Conservation (phyloP, 1,140 invertebrate genomes). For the Anagrus nilaparvatae region DNA sequence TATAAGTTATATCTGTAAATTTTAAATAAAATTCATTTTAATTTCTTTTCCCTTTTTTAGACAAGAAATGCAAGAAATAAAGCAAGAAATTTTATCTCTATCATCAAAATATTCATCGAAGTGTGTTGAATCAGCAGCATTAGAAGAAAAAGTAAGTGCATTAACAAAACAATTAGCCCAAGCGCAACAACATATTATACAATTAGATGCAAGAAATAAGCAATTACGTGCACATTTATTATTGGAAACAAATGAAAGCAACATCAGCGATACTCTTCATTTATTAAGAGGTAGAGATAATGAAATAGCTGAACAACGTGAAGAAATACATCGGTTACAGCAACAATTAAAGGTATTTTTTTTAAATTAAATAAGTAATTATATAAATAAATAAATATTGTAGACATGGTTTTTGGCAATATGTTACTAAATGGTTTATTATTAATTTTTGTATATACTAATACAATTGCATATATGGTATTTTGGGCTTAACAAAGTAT, state of each 20-base stretch:
- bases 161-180: conserved; percentile 68
- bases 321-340: conserved; percentile 39
- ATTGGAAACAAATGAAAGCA: conserved; percentile 43
- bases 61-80: conserved; percentile 74
- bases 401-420: conserved; percentile 31
- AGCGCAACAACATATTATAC: conserved; percentile 68
- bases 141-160: conserved; percentile 72
- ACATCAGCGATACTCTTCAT: conserved; percentile 32
- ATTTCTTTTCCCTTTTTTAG: conserved; percentile 37
- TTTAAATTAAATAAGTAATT: no score
- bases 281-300: conserved; percentile 34
- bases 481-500: conserved; percentile 20
- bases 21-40: neutral
- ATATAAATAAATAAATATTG: no score
- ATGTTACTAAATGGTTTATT: conserved; percentile 28
- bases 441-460: no score
- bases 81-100: conserved; percentile 74
- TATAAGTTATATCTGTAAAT: conserved; percentile 6
- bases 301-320: conserved; percentile 36
- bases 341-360: conserved; percentile 37
- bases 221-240: conserved; percentile 64
- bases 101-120: conserved; percentile 86
- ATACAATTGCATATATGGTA: conserved; percentile 30
- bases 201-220: conserved; percentile 67
- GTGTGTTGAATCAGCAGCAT: conserved; percentile 76